Evolutionary conservation across 2,113 vertebrate species (phyloP).

Genomic region (Cisticola juncidis): DNA sequence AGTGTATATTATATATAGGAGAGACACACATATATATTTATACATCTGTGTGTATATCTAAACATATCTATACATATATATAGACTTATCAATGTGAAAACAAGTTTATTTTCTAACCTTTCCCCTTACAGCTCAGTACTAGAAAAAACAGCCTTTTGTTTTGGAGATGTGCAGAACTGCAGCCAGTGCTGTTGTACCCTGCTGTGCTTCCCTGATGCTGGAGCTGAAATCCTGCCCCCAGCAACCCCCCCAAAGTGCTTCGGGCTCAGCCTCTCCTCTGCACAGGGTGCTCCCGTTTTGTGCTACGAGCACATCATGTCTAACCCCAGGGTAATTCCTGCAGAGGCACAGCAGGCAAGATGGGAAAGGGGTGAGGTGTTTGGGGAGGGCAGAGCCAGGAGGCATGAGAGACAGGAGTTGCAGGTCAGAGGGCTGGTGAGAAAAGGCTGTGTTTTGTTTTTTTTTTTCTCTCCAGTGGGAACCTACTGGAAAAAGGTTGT

Average conservation of each 20-base stretch:
- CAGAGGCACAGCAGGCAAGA: rapidly evolving
- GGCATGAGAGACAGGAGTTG: background rate
- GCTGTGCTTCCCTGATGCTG: background rate
- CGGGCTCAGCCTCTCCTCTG: background rate
- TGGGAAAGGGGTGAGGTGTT: no score
- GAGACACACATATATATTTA: background rate
- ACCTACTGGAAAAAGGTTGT: background rate
- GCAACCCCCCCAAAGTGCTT: rapidly evolving
- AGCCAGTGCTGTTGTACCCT: rapidly evolving
- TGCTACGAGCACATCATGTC: rapidly evolving
- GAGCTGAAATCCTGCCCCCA: background rate
- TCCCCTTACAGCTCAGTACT: background rate
- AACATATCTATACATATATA: background rate
- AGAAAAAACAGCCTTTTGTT: background rate
- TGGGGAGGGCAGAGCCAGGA: background rate
- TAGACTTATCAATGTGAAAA: background rate
- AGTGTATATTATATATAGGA: background rate
- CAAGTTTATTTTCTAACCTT: background rate
- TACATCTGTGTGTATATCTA: background rate
- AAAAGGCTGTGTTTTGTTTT: background rate
- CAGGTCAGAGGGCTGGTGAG: background rate
- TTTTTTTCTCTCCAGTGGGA: background rate
- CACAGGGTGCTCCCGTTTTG: background rate
- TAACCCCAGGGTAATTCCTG: background rate
- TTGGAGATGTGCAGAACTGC: background rate